phyloP scores from a whole-genome alignment of 1,140 invertebrate species.

The Pseudomyrmex dendroicus region DNA sequence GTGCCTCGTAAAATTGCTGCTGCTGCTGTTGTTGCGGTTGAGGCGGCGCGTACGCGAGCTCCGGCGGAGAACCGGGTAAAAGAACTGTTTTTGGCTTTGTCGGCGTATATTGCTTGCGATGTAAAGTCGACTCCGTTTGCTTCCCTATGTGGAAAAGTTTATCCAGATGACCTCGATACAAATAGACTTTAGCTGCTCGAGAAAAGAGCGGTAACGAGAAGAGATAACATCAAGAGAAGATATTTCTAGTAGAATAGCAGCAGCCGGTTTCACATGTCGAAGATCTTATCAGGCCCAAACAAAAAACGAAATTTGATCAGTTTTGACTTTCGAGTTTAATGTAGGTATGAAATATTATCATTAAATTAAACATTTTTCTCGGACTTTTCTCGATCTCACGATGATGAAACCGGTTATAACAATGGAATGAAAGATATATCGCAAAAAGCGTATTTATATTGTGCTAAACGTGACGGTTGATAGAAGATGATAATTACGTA shows the following conservation, averaged over 20 bases:
- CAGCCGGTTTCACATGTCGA: constrained; percentile 7
- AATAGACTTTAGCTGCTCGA: constrained; percentile 18
- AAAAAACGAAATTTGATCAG: not conserved
- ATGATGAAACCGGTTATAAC: constrained; percentile 36
- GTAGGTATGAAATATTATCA: not conserved
- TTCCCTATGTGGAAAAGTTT: constrained; percentile 79
- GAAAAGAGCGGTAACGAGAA: constrained; percentile 33
- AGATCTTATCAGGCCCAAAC: constrained; percentile 15
- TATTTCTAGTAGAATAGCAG: constrained; percentile 2
- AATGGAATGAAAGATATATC: not conserved
- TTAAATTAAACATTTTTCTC: constrained; percentile 14
- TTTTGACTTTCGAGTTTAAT: not conserved
- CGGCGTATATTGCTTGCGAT: constrained; percentile 69
- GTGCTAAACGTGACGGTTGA: not conserved
- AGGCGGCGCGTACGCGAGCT: constrained; percentile 86
- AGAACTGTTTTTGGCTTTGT: constrained; percentile 83
- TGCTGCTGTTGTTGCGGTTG: constrained; percentile 81
- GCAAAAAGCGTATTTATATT: constrained; percentile 1
- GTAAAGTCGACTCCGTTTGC: constrained; percentile 70
- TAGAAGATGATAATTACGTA: constrained; percentile 3
- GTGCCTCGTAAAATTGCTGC: constrained; percentile 85
- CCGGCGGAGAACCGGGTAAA: constrained; percentile 87
- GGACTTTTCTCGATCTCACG: constrained; percentile 33
- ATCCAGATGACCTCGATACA: constrained; percentile 67
- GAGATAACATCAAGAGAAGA: constrained; percentile 22